phyloP scores from a whole-genome alignment of 1,140 invertebrate genomes.

The Apis dorsata region DNA sequence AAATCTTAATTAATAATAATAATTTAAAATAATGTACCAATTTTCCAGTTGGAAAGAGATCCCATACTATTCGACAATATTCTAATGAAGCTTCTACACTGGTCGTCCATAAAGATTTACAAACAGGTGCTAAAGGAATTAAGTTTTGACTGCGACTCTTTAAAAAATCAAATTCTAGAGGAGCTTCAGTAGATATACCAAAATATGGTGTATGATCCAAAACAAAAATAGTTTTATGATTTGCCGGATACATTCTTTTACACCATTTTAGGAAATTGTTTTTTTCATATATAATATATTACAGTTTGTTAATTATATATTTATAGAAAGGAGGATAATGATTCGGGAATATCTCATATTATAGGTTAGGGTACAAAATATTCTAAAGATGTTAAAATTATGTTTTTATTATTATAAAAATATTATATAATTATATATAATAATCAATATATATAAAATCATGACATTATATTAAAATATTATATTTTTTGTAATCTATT shows the following conservation, averaged over 20 bases:
- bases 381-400: neutral
- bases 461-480: neutral
- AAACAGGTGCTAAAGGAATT: conserved; percentile 89
- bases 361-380: conserved; percentile 33
- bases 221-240: conserved; percentile 97
- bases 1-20: neutral
- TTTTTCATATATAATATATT: neutral
- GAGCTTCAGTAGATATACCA: conserved; percentile 90
- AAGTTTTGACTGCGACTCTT: conserved; percentile 85
- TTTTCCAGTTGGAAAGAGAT: conserved; percentile 94
- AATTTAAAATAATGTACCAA: conserved; percentile 81
- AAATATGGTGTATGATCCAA: conserved; percentile 95
- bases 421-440: too few relatives aligned
- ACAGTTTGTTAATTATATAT: neutral
- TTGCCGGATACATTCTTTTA: conserved; percentile 82
- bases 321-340: neutral
- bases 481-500: neutral
- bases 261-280: conserved; percentile 23
- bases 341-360: neutral
- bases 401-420: neutral
- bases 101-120: conserved; percentile 96
- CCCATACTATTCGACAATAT: conserved; percentile 97
- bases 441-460: neutral
- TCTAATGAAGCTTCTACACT: conserved; percentile 96
- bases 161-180: conserved; percentile 93